These are phyloP conservation scores for Lordiphosa collinella DNA, from an alignment of 1,140 invertebrate genomes.

Conservation along the genomic window DNA sequence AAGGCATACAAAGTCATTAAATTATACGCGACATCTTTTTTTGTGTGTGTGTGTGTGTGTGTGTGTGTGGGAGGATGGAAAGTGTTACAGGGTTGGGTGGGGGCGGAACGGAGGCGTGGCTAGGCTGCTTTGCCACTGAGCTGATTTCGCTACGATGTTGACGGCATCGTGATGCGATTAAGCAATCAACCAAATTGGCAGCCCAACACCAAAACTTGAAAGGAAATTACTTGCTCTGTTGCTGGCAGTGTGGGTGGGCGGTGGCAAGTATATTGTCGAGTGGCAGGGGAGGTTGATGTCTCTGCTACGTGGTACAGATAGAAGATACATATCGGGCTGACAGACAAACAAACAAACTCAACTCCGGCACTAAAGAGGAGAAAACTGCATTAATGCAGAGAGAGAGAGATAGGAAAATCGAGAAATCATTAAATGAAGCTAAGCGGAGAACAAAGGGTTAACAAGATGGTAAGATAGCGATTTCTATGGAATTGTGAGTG, in stretches of 20 bases:
- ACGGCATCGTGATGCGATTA: conserved; percentile 70
- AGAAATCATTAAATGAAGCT: no score
- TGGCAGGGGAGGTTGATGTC: background rate
- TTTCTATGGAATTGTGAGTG: no score
- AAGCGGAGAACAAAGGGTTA: no score
- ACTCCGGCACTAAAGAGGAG: background rate
- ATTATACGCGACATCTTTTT: conserved; percentile 78
- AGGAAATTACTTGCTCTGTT: conserved; percentile 62
- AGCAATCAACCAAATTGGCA: conserved; percentile 76
- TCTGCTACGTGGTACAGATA: conserved; percentile 32
- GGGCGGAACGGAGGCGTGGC: conserved; percentile 21
- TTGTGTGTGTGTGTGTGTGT: conserved; percentile 25
- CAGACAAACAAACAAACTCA: conserved; percentile 25
- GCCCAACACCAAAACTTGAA: conserved; percentile 73
- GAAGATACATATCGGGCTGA: conserved; percentile 36
- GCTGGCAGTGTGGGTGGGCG: background rate
- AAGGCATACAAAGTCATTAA: conserved; percentile 78
- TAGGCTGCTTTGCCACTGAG: conserved; percentile 30
- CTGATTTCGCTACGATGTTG: conserved; percentile 53
- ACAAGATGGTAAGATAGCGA: no score
- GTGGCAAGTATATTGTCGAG: no score
- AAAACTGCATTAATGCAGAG: background rate
- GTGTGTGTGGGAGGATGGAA: conserved; percentile 4
- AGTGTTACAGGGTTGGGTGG: background rate
- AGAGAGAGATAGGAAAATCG: no score